Evolutionary conservation across 2,888 invertebrate species (phyloP).

Genomic region (Tethea ocularis): DNA sequence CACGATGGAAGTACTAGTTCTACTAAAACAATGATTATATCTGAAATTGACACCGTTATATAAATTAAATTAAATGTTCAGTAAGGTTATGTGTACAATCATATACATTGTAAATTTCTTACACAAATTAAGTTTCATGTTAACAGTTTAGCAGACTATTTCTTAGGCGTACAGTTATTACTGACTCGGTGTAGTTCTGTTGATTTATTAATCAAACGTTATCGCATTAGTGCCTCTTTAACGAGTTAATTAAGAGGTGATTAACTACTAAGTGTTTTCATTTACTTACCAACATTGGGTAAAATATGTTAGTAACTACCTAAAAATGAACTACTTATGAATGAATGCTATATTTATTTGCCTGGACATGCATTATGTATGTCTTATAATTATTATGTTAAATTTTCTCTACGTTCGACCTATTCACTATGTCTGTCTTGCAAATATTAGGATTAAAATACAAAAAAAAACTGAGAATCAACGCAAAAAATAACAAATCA

Average conservation of each 20-base stretch:
- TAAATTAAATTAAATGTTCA: neutral
- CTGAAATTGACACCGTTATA: neutral
- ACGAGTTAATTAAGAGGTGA: slow-evolving; percentile 47
- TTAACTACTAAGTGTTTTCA: slow-evolving; percentile 34
- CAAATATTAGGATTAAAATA: too few species aligned
- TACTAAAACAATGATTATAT: slow-evolving; percentile 4
- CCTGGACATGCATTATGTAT: too few species aligned
- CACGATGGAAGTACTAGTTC: slow-evolving; percentile 4
- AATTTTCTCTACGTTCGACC: too few species aligned
- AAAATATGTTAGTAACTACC: too few species aligned
- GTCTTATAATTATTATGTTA: too few species aligned
- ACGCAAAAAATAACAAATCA: too few species aligned
- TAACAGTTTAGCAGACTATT: slow-evolving; percentile 33
- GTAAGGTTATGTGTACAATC: neutral
- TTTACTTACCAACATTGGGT: neutral
- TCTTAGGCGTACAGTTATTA: slow-evolving; percentile 38
- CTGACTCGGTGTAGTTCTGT: slow-evolving; percentile 39
- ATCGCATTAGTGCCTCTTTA: slow-evolving; percentile 53
- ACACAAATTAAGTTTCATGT: slow-evolving; percentile 47
- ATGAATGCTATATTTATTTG: too few species aligned
- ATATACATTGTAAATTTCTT: slow-evolving; percentile 30
- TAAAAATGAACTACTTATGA: neutral
- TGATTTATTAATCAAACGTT: slow-evolving; percentile 57
- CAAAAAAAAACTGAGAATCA: too few species aligned
- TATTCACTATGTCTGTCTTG: too few species aligned